These are phyloP conservation scores for Apoda limacodes DNA, from an alignment of 2,888 invertebrate species.

Conservation along the genomic window DNA sequence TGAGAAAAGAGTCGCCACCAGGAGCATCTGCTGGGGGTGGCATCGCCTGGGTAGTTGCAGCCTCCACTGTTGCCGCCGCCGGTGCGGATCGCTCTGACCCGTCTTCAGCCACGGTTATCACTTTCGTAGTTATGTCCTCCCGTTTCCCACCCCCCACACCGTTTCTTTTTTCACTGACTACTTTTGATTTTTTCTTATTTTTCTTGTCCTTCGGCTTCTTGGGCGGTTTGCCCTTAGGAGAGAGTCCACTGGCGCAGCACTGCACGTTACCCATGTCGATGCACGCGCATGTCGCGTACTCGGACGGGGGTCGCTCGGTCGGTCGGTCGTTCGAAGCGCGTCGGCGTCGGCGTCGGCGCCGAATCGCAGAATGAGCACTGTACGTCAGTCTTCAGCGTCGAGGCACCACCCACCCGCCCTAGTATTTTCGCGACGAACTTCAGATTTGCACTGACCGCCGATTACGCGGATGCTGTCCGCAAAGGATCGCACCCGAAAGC, in stretches of 20 bases:
- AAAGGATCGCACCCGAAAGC: slow-evolving; percentile 70
- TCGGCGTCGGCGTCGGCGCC: slow-evolving; percentile 64
- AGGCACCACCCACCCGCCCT: slow-evolving; percentile 53
- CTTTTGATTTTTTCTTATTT: slow-evolving; percentile 23
- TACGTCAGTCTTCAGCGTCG: slow-evolving; percentile 44
- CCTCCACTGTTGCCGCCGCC: slow-evolving; percentile 28
- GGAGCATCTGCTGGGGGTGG: slow-evolving; percentile 25
- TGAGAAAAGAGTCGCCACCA: slow-evolving; percentile 22
- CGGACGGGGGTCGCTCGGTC: no score
- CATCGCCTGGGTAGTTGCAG: slow-evolving; percentile 30
- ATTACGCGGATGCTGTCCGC: slow-evolving; percentile 66
- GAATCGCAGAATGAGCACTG: slow-evolving; percentile 60
- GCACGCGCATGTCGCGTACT: slow-evolving; percentile 63
- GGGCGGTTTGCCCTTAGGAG: slow-evolving; percentile 46
- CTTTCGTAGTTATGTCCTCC: slow-evolving; percentile 41
- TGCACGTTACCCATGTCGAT: slow-evolving; percentile 67
- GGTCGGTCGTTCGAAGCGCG: slow-evolving; percentile 66
- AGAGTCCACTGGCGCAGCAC: slow-evolving; percentile 65
- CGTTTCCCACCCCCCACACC: slow-evolving; percentile 45
- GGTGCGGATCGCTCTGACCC: slow-evolving; percentile 41
- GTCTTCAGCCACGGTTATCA: slow-evolving; percentile 51
- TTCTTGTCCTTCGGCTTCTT: slow-evolving; percentile 49
- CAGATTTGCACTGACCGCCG: slow-evolving; percentile 57
- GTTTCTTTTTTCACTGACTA: slow-evolving; percentile 43
- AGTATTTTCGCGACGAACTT: slow-evolving; percentile 57